Evolutionary conservation across 1,140 invertebrate genomes (phyloP), one percentile per base, ranked within the genome.

Genomic region (Hestina assimilis): DNA sequence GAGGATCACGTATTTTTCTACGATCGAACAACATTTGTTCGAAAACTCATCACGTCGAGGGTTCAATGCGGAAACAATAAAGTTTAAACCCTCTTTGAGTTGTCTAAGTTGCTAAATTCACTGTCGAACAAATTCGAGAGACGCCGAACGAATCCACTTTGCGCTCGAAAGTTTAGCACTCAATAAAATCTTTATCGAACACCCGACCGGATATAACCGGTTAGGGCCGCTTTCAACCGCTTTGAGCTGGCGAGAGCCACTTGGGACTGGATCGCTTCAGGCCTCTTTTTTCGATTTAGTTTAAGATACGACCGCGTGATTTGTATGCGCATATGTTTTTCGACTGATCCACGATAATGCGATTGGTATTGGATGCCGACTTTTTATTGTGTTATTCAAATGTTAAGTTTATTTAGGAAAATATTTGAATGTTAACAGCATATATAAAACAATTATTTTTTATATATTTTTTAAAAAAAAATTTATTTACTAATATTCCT

Each of bases 121-220:
- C 19, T 6, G 17, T 21, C 19, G 31, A 50, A 23, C 47, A 33
- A 51, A 40, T 51, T 42, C 12, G 9, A 21, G 20, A 31, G 15
- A 4, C 31, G 31, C 31, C 15, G 31, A 35, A 35, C 31, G 31
- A 59, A 48, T 59, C 23, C 50, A 50, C 51, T 51, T 51, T 26
- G 51, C n/a, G n/a, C 51, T 26, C 31, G 31, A 26, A 47, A 60
- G 50, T 66, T 63, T 62, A 26, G 50, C 57, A 64, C 60, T 59
- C 51, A 62, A 62, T 66, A 55, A 69, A 69, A 62, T 62, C 54
- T 50, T 55, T 66, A 64, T 59, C 54, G 52, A 43, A 55, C 35
- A 55, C 38, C 50, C 17, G 31, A 52, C 55, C 50, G 54, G 57
- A 55, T 61, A 53, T 50, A 66, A 56, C 63, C 59, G 40, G 66